These are phyloP conservation scores for Xenentodon cancila DNA, from an alignment of 2,797 vertebrate genomes.

Conservation along the genomic window DNA sequence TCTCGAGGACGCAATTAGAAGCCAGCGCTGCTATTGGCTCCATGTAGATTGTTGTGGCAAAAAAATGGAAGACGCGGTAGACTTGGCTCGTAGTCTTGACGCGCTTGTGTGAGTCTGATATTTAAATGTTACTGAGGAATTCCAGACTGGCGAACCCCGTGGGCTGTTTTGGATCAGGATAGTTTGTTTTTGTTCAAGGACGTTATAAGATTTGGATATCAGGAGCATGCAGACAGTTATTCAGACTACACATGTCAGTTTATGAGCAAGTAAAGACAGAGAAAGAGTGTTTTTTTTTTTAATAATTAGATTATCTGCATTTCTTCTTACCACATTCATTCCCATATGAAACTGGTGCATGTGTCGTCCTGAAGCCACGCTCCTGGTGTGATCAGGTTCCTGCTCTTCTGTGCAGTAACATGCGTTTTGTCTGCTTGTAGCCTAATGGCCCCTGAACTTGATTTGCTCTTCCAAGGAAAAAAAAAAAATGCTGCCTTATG, in stretches of 20 bases:
- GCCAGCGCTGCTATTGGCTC: conserved; percentile 28
- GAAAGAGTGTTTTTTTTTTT: background rate
- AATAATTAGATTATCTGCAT: background rate
- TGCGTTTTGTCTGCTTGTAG: conserved; percentile 15
- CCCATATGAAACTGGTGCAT: background rate
- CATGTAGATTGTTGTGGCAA: conserved; percentile 31
- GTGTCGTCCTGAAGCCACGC: background rate
- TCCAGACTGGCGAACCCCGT: background rate
- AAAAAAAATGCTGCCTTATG: conserved; percentile 46
- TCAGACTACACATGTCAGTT: background rate
- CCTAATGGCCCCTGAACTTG: conserved; percentile 35
- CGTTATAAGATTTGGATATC: conserved; percentile 1
- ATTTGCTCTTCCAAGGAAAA: conserved; percentile 42
- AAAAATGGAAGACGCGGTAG: conserved; percentile 56
- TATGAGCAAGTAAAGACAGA: background rate
- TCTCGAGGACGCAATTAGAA: conserved; percentile 33
- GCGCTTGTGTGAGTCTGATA: background rate
- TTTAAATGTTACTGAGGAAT: conserved; percentile 6
- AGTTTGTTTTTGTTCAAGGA: conserved; percentile 17
- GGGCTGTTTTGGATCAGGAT: conserved; percentile 2
- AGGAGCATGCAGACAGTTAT: background rate
- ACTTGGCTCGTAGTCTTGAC: conserved; percentile 9
- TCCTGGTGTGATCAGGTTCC: conserved; percentile 1
- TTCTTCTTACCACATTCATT: background rate
- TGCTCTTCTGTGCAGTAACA: conserved; percentile 9